Evolutionary conservation across 1,140 invertebrate genomes (phyloP), one percentile per base, ranked within the genome.

Genomic region (Cotesia vestalis): DNA sequence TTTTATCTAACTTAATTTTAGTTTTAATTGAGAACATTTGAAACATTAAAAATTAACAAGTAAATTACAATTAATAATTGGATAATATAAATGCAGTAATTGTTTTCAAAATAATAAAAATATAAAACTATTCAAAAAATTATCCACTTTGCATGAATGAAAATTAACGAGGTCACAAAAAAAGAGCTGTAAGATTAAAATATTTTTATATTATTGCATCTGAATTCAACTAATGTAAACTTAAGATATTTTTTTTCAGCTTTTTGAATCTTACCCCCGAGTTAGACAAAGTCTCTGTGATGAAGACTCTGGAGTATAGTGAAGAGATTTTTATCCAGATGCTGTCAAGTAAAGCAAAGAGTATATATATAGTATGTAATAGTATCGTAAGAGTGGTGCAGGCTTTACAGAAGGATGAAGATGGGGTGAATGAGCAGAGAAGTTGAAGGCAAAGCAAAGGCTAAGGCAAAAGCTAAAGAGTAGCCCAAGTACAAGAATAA

Each of bases 401-500:
- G 2, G 40, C 40, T 46, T 8, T 11, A 46, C 20, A 27, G 57
- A 57, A 38, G 52, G 52, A 68, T 55, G 66, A 55, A 53, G 55
- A 68, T 68, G 53, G 36, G 27, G 27, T 27, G 27, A 27, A 27
- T 27, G 27, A 46, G 5, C 6, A 46, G 40, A 46, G 40, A 46
- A 46, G 11, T 27, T 27, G 40, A 46, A 46, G 40, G 40, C 11
- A 52, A 59, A 60, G 17, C 27, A 27, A 27, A 27, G 27, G 27
- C 27, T 27, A 27, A 27, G 27, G 27, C 27, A 27, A 27, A 27
- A 27, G 27, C 27, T 27, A 27, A 27, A 27, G 27, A 27, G 27
- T 27, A 27, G 27, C 3, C 40, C 59, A 34, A 62, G 62, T 59
- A 62, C 60, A 20, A 70, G 68, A 38, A 35, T 59, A 70, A 67